Conservation (phyloP, 2,113 vertebrate species). For the Vulpes lagopus region DNA sequence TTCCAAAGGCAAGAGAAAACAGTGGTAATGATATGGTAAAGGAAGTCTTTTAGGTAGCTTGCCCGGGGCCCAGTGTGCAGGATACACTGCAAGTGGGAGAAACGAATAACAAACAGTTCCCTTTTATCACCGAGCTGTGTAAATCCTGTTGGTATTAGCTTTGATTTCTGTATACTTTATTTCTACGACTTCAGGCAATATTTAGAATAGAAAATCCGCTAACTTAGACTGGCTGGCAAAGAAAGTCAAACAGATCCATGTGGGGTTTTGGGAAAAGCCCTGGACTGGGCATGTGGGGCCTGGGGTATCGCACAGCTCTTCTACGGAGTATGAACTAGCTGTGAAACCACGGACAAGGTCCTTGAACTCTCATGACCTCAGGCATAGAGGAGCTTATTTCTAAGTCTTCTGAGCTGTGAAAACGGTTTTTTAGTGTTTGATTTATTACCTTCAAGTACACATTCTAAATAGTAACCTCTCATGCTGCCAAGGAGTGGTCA, state of each 20-base stretch:
- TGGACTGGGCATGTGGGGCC: not conserved
- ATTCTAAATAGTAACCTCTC: constrained; percentile 49
- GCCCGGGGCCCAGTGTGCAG: not conserved
- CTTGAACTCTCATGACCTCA: constrained; percentile 27
- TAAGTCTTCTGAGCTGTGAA: not conserved
- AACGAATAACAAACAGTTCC: not conserved
- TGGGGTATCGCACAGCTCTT: not conserved
- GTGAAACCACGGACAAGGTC: not conserved
- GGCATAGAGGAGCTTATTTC: not conserved
- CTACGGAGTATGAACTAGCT: not conserved
- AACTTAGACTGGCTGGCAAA: not conserved
- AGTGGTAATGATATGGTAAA: not conserved
- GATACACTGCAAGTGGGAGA: not conserved
- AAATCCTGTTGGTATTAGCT: constrained; percentile 24
- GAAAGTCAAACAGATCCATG: not conserved
- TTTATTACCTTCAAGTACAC: constrained; percentile 63
- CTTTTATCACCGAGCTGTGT: not conserved
- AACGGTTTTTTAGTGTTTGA: not conserved
- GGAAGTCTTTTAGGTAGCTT: not conserved
- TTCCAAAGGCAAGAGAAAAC: not conserved
- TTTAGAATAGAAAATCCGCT: constrained; percentile 36
- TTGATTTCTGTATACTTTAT: constrained; percentile 38
- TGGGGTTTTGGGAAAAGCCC: not conserved
- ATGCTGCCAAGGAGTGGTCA: constrained; percentile 65
- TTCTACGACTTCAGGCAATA: constrained; percentile 18